A percentile compares a stretch with the other conserved stretches of the same genome.
Evolutionary conservation across 2,797 vertebrate species (phyloP).

Genomic region (Gastrophryne carolinensis): DNA sequence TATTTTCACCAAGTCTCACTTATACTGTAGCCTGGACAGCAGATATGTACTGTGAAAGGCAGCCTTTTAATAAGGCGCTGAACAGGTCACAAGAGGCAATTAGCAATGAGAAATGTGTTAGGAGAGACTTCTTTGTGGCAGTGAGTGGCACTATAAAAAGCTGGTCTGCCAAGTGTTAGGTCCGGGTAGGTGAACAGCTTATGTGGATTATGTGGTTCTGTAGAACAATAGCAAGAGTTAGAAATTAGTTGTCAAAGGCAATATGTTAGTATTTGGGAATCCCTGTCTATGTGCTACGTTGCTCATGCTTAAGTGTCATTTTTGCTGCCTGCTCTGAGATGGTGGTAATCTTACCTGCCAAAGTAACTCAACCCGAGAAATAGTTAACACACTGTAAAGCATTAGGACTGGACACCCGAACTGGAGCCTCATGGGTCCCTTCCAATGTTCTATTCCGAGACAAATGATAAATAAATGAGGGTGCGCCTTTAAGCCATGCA

Average conservation of each 20-base stretch:
- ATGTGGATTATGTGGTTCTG: too few relatives aligned
- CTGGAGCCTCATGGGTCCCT: conserved; percentile 5
- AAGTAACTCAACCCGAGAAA: conserved; percentile 41
- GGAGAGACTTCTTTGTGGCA: not conserved
- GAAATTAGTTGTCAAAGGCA: conserved; percentile 28
- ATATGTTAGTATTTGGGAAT: conserved; percentile 45
- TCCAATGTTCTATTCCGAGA: not conserved
- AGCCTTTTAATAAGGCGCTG: not conserved
- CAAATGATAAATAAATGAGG: conserved; percentile 10
- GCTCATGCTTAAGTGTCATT: conserved; percentile 38
- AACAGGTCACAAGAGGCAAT: conserved; percentile 1
- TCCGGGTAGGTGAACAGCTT: not conserved
- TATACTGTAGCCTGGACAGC: not conserved
- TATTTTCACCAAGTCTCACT: not conserved
- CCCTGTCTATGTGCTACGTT: conserved; percentile 23
- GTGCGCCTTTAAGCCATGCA: conserved; percentile 37
- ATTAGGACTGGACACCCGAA: conserved; percentile 6
- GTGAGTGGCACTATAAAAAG: conserved; percentile 1
- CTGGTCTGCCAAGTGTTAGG: not conserved
- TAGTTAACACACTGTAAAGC: conserved; percentile 31
- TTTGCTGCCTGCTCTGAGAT: conserved; percentile 32
- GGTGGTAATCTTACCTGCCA: conserved; percentile 42
- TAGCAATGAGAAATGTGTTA: conserved; percentile 6
- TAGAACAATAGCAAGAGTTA: conserved; percentile 8
- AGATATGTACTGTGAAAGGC: not conserved